Evolutionary conservation across 2,797 vertebrate species (phyloP).

Genomic region (Miichthys miiuy): DNA sequence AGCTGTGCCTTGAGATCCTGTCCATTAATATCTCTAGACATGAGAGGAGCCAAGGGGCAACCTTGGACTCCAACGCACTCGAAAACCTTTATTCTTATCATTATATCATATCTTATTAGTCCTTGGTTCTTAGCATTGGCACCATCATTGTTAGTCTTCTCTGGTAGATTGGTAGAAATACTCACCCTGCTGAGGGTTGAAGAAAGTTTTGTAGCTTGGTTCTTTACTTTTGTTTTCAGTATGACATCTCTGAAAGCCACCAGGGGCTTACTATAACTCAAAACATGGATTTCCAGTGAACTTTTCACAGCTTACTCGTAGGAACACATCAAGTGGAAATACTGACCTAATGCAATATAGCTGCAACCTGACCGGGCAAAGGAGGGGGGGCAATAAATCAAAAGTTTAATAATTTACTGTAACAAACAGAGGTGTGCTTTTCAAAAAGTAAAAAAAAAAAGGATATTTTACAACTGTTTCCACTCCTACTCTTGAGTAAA

Average conservation of each 20-base stretch:
- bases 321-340: slow-evolving; percentile 26
- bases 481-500: background rate
- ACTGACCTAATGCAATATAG: slow-evolving; percentile 4
- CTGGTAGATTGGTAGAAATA: background rate
- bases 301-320: background rate
- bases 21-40: too few species aligned
- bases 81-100: background rate
- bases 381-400: background rate
- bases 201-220: background rate
- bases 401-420: background rate
- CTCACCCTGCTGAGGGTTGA: background rate
- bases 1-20: too few species aligned
- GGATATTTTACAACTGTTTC: slow-evolving; percentile 17
- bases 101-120: too few species aligned
- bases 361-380: background rate
- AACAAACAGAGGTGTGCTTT: slow-evolving; percentile 14
- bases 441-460: slow-evolving; percentile 4
- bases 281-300: background rate
- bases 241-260: background rate
- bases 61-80: background rate
- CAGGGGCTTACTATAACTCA: background rate
- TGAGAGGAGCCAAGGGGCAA: too few species aligned
- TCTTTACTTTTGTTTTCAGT: background rate
- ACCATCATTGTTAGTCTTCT: too few species aligned
- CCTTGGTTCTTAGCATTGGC: too few species aligned